A percentile compares a stretch with the other conserved stretches of the same genome.
Conservation (phyloP, 2,888 invertebrate species). For the Campoplex capitator region DNA sequence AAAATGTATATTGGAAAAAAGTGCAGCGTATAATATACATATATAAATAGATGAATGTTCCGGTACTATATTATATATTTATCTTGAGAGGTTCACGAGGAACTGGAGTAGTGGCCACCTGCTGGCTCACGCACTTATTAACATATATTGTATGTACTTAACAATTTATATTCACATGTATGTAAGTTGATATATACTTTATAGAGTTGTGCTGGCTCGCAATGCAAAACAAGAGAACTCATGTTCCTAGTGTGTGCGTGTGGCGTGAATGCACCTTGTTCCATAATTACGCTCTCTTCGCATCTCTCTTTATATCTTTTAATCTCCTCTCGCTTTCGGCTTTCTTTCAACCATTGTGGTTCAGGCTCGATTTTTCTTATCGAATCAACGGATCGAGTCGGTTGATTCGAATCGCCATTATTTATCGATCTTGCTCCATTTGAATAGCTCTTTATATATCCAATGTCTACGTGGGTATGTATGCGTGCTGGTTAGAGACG, state of each 20-base stretch:
- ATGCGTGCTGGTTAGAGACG: slow-evolving; percentile 17
- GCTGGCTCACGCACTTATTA: slow-evolving; percentile 56
- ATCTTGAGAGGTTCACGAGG: slow-evolving; percentile 33
- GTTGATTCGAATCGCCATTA: slow-evolving; percentile 52
- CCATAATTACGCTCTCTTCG: slow-evolving; percentile 49
- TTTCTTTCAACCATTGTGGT: slow-evolving; percentile 30
- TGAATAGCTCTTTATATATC: slow-evolving; percentile 30
- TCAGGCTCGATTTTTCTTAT: slow-evolving; percentile 49
- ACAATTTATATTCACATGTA: slow-evolving; percentile 42
- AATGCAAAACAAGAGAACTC: background rate
- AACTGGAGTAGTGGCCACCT: slow-evolving; percentile 57
- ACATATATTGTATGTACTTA: slow-evolving; percentile 55
- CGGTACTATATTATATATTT: slow-evolving; percentile 19
- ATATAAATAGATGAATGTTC: background rate
- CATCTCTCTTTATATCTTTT: slow-evolving; percentile 47
- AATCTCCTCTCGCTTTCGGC: slow-evolving; percentile 38
- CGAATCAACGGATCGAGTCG: slow-evolving; percentile 47
- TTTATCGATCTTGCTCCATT: slow-evolving; percentile 52
- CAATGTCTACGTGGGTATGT: background rate
- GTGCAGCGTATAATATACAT: background rate
- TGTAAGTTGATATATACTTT: slow-evolving; percentile 14
- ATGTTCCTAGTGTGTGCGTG: slow-evolving; percentile 14
- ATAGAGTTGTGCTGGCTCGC: slow-evolving; percentile 14
- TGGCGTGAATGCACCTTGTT: slow-evolving; percentile 60
- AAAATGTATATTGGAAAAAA: slow-evolving; percentile 10